These are phyloP conservation scores for Rhodophaea formosa DNA, from an alignment of 2,888 invertebrate genomes.

Conservation along the genomic window DNA sequence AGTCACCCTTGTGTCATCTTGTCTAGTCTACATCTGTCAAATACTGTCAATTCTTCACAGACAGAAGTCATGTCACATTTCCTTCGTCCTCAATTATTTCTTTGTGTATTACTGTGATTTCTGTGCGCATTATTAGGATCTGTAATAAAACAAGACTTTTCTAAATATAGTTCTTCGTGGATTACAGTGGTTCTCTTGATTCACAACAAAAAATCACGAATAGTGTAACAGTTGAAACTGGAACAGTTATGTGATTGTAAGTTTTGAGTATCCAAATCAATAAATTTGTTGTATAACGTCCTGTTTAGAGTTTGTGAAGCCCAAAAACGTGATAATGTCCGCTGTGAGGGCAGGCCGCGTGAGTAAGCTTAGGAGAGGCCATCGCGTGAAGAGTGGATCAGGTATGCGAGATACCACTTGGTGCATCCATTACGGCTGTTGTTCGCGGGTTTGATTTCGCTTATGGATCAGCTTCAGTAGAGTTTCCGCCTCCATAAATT, in stretches of 20 bases:
- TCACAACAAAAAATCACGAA: background rate
- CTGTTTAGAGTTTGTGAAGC: constrained; percentile 33
- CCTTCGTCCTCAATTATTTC: constrained; percentile 31
- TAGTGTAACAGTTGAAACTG: constrained; percentile 30
- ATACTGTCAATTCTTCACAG: constrained; percentile 22
- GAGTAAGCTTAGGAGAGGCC: constrained; percentile 62
- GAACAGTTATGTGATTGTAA: constrained; percentile 57
- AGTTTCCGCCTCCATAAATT: constrained; percentile 31
- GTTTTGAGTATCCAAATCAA: constrained; percentile 52
- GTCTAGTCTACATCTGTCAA: constrained; percentile 24
- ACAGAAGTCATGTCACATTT: constrained; percentile 33
- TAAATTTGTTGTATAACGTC: constrained; percentile 42
- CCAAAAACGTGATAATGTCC: constrained; percentile 56
- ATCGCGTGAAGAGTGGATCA: constrained; percentile 63
- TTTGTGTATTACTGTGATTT: constrained; percentile 45
- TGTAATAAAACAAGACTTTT: constrained; percentile 1
- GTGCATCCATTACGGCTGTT: constrained; percentile 46
- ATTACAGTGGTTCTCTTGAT: background rate
- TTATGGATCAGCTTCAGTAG: constrained; percentile 50
- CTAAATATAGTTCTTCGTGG: background rate
- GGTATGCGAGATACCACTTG: constrained; percentile 59
- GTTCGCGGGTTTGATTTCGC: constrained; percentile 49
- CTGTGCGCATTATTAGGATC: constrained; percentile 33
- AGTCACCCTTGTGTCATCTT: constrained; percentile 23
- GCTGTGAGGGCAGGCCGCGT: constrained; percentile 68